Evolutionary conservation across 2,888 invertebrate species (phyloP).

Genomic region (Balanococcus diminutus): DNA sequence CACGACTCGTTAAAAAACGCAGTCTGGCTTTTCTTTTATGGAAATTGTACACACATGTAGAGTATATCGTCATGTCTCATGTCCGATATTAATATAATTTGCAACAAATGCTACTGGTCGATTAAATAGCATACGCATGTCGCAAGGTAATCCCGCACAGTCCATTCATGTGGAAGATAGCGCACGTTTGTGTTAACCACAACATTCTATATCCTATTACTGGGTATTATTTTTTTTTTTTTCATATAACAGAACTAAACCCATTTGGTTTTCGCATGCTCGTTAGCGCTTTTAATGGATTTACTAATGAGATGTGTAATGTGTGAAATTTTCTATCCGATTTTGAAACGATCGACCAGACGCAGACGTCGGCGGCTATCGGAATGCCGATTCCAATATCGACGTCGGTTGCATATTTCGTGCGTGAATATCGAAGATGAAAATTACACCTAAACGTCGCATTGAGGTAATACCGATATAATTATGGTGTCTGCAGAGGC

Average conservation of each 20-base stretch:
- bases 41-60: background rate
- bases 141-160: conserved; percentile 1
- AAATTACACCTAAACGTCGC: background rate
- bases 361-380: background rate
- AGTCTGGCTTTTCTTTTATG: background rate
- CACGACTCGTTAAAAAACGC: background rate
- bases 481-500: background rate
- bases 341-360: background rate
- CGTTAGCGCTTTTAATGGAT: conserved; percentile 23
- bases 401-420: background rate
- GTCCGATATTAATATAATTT: background rate
- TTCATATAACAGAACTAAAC: background rate
- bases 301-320: conserved; percentile 18
- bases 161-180: conserved; percentile 32
- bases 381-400: background rate
- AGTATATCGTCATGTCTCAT: too few species aligned
- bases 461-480: background rate
- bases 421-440: background rate
- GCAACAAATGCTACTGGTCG: background rate
- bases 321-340: conserved; percentile 2
- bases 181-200: conserved; percentile 19
- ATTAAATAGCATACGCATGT: background rate
- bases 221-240: conserved; percentile 10
- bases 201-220: background rate
- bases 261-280: conserved; percentile 15